These are phyloP conservation scores for Pelusios castaneus DNA, from an alignment of 2,113 vertebrate species.

Conservation along the genomic window DNA sequence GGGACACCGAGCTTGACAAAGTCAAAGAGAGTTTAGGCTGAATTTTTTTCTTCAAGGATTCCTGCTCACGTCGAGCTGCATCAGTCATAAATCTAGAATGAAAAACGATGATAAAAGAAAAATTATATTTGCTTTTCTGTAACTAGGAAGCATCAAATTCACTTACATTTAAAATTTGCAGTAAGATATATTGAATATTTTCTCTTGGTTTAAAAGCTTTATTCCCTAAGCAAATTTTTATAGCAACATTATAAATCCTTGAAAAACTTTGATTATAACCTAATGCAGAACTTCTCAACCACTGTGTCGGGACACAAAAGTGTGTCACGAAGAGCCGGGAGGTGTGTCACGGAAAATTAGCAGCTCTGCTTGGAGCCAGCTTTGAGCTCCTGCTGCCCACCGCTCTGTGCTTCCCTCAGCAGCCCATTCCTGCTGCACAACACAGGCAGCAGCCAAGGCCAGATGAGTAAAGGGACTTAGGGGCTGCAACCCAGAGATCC, in stretches of 20 bases:
- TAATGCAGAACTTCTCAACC: too few species aligned
- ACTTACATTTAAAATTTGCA: conserved; percentile 62
- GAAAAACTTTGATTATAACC: conserved; percentile 71
- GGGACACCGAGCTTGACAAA: conserved; percentile 88
- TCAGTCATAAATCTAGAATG: conserved; percentile 95
- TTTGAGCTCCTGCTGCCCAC: too few species aligned
- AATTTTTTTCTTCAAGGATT: conserved; percentile 93
- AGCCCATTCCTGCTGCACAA: too few species aligned
- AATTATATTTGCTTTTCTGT: conserved; percentile 31
- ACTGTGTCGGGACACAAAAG: too few species aligned
- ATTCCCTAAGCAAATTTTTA: conserved; percentile 73
- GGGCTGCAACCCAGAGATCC: too few species aligned
- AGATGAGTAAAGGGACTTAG: too few species aligned
- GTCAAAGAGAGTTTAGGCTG: conserved; percentile 95
- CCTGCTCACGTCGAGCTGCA: conserved; percentile 94
- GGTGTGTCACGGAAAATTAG: too few species aligned
- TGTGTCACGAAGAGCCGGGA: too few species aligned
- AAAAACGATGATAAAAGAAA: neutral
- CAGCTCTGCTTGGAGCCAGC: too few species aligned
- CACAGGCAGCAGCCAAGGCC: too few species aligned
- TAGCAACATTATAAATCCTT: conserved; percentile 73
- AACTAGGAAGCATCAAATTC: conserved; percentile 66
- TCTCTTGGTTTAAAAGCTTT: conserved; percentile 67
- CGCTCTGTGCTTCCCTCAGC: too few species aligned
- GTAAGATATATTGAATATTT: conserved; percentile 41